Base-by-base conservation (phyloP, 2,888 invertebrate species). In the Eristalis tenax region DNA sequence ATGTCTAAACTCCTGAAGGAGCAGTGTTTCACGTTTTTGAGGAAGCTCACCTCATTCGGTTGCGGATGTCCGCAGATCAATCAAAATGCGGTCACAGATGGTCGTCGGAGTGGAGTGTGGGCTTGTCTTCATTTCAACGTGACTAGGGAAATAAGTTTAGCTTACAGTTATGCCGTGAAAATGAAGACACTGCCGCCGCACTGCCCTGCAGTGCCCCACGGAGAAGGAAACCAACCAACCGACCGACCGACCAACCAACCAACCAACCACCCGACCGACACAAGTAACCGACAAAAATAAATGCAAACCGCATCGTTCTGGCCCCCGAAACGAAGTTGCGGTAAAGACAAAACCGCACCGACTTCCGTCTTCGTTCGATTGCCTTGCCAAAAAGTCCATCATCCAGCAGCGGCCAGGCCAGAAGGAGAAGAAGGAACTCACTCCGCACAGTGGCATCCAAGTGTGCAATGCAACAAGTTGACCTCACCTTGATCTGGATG, bases 51-150 rank as follows among this genome's bases (percentile, higher is more conserved):
- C 61, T 57, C 2, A 68, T 38, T 59, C 18, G 88, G 89, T 88
- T 90, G 89, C 89, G 89, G 89, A 89, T 90, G 91, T 92, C 92
- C 92, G 90, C 92, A 92, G 92, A 91, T 92, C 92, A 92, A 92
- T 92, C 92, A 90, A 90, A 91, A 91, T 92, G 92, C 90, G 92
- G 92, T 92, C 91, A 90, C 92, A 92, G 91, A 90, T 91, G 91
- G 5, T 15, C 63, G 22, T 63, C n/a, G 4, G 43, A 18, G 8
- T 40, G 59, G 11, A 11, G 26, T 15, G 26, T 13, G 13, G 50
- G 50, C 18, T 10, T 10, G 28, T 66, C 63, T 50, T 59, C 40
- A 65, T 70, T 69, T 40, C 22, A 32, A 69, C 11, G 26, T 81
- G 50, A 43, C n/a, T 57, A 50, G 23, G 26, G 50, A 38, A 50